Percentiles rank a stretch among this genome's conserved stretches.
phyloP scores from a whole-genome alignment of 2,888 invertebrate genomes.

The Keiferia lycopersicella region DNA sequence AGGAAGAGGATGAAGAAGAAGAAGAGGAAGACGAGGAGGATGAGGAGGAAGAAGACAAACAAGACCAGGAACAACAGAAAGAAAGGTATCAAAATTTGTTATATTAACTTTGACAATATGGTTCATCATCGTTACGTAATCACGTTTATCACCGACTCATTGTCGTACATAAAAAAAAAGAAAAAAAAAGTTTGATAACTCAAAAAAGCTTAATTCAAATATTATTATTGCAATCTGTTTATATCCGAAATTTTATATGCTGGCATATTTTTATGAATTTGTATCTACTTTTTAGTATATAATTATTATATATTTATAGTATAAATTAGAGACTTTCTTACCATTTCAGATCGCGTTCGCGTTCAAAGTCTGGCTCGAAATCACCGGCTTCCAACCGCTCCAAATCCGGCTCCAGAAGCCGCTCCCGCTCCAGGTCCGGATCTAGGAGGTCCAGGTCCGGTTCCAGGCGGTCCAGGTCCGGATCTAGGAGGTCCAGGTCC shows the following conservation, averaged over 20 bases:
- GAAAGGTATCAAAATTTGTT: conserved; percentile 63
- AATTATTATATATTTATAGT: no score
- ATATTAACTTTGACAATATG: no score
- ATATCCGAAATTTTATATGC: no score
- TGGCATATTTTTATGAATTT: no score
- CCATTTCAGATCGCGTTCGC: conserved; percentile 55
- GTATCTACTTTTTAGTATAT: no score
- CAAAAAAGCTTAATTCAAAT: no score
- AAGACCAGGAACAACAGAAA: conserved; percentile 69
- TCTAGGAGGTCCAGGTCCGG: conserved; percentile 51
- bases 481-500: conserved; percentile 48
- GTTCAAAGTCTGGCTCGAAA: conserved; percentile 56
- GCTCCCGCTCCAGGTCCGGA: conserved; percentile 51
- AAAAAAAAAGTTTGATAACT: no score
- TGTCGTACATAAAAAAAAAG: no score
- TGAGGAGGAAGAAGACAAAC: conserved; percentile 82
- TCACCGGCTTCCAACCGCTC: conserved; percentile 10
- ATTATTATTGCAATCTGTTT: no score
- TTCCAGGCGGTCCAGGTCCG: conserved; percentile 52
- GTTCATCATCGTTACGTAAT: no score
- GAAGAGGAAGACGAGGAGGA: conserved; percentile 87
- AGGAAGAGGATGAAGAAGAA: conserved; percentile 78
- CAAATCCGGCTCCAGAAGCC: conserved; percentile 26
- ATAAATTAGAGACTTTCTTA: neutral
- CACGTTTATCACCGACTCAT: no score